Evolutionary conservation across 1,140 invertebrate species (phyloP).

Genomic region (Forficula auricularia): DNA sequence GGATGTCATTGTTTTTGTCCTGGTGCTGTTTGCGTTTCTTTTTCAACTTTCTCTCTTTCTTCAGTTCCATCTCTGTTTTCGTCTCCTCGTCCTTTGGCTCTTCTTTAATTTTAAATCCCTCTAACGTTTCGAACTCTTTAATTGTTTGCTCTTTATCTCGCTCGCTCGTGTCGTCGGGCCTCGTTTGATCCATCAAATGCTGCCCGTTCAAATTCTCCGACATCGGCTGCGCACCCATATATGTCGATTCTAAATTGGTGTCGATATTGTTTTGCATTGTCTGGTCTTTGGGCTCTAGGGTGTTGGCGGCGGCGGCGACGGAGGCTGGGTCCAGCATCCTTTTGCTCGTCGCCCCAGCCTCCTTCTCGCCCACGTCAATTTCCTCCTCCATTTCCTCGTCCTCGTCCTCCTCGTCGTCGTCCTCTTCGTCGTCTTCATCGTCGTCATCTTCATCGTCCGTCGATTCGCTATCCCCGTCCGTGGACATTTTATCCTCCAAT

Average conservation of each 20-base stretch:
- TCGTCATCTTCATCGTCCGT: slow-evolving; percentile 3
- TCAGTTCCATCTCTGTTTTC: slow-evolving; percentile 10
- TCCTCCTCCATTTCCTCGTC: neutral
- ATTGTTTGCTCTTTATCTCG: too few species aligned
- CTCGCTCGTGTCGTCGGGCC: too few species aligned
- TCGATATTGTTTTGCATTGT: too few species aligned
- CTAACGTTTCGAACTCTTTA: slow-evolving; percentile 7
- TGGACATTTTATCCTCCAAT: neutral
- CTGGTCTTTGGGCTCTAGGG: too few species aligned
- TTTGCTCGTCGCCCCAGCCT: slow-evolving; percentile 10
- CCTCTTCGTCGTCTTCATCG: neutral
- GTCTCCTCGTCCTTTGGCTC: slow-evolving; percentile 1
- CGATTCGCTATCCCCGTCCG: neutral
- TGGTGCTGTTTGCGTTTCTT: slow-evolving; percentile 11
- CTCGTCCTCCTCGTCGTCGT: slow-evolving; percentile 7
- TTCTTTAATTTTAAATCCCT: slow-evolving; percentile 13
- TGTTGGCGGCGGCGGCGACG: slow-evolving; percentile 2
- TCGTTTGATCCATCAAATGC: too few species aligned
- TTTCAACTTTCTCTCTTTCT: slow-evolving; percentile 13
- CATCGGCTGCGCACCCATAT: too few species aligned
- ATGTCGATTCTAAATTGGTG: too few species aligned
- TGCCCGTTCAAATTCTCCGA: too few species aligned
- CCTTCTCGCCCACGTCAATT: slow-evolving; percentile 2
- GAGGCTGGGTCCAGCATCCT: slow-evolving; percentile 10
- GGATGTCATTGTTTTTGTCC: too few species aligned